Percentiles rank a stretch among this genome's conserved stretches.
These are phyloP conservation scores for Agrotis clavis DNA, from an alignment of 2,888 invertebrate genomes.

Conservation along the genomic window DNA sequence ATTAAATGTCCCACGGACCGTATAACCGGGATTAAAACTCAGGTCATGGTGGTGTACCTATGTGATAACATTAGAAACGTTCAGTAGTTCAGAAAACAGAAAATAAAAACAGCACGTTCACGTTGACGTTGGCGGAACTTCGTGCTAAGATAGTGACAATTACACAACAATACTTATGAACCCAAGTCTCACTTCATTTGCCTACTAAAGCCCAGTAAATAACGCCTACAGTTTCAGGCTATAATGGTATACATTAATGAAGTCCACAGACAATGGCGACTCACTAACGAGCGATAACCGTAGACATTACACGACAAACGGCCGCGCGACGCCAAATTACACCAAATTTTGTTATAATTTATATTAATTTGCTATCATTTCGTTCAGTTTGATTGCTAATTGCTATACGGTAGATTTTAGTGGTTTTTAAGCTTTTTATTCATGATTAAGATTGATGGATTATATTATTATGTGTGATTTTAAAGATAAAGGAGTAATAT, in stretches of 20 bases:
- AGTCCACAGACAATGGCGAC: constrained; percentile 70
- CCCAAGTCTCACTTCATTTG: constrained; percentile 27
- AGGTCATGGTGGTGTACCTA: no score
- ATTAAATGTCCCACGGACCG: no score
- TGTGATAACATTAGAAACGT: no score
- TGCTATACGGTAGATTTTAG: constrained; percentile 21
- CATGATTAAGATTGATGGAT: neutral
- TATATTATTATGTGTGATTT: no score
- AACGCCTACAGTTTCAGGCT: constrained; percentile 54
- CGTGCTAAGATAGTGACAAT: no score
- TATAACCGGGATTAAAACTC: no score
- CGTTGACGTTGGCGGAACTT: no score
- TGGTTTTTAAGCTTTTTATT: neutral
- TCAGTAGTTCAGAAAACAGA: no score
- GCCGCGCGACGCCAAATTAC: constrained; percentile 62
- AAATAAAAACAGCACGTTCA: no score
- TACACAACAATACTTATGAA: neutral
- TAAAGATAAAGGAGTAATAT: neutral
- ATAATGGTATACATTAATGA: constrained; percentile 69
- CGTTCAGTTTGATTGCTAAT: constrained; percentile 43
- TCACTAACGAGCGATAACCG: constrained; percentile 74
- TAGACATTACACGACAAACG: constrained; percentile 71
- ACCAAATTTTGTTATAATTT: constrained; percentile 68
- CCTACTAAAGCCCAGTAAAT: constrained; percentile 47
- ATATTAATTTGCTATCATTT: constrained; percentile 59